Evolutionary conservation across 2,888 invertebrate species (phyloP), one percentile per base, ranked within the genome.

Genomic region (Kuschelorhynchus macadamiae): DNA sequence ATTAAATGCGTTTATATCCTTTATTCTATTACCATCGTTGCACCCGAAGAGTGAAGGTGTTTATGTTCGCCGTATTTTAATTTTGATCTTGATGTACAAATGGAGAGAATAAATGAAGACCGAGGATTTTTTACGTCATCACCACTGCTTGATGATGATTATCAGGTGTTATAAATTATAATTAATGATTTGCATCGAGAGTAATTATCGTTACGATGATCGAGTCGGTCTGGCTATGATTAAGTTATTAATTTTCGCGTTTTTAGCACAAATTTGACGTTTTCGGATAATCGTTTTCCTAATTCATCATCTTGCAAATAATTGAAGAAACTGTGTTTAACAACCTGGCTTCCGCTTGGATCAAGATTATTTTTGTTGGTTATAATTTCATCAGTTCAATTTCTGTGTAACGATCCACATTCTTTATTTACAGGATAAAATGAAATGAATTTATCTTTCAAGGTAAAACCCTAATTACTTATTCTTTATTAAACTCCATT

Each of bases 11-110:
- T 36, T 36, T n/a, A 11, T 36, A 36, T 33, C 32, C 17, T 39
- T 32, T 59, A 33, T 49, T 21, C 14, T 25, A 47, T 49, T 25
- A 49, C 18, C 20, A 36, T 4, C 16, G 49, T 14, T 39, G 47
- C 47, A 47, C 14, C 17, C n/a, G 20, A 46, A 49, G 20, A 39
- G 59, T 59, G 59, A 59, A 59, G 59, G 42, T 44, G 20, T 44
- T 18, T 44, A 12, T 18, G 18, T 44, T 44, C 20, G 11, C 18
- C 17, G 20, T 20, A 17, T 44, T 60, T 50, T 25, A 49, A 50
- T 50, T 42, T 32, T 42, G 42, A 41, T 50, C 49, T 50, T 41
- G 30, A 42, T 42, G 39, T 50, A 50, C 41, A 50, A 42, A 50
- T 21, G 42, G 33, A 18, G 20, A 44, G 17, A 18, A 44, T 7